These are phyloP conservation scores for Eidolon dupreanum DNA, from an alignment of 2,797 vertebrate genomes.

Conservation along the genomic window DNA sequence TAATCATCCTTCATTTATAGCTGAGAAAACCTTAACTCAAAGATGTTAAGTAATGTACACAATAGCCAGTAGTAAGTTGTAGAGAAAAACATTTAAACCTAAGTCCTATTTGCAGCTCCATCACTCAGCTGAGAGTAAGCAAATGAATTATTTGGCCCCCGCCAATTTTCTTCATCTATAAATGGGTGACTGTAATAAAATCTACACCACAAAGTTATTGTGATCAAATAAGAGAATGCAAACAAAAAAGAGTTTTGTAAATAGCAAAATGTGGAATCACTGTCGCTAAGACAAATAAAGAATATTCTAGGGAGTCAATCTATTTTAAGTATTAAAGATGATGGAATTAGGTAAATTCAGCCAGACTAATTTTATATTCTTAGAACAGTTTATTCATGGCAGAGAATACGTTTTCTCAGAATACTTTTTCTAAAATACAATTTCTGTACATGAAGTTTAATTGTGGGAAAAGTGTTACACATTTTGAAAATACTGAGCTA, in stretches of 20 bases:
- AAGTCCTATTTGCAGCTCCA: neutral
- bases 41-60: neutral
- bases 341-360: neutral
- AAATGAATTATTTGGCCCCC: neutral
- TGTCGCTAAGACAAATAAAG: neutral
- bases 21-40: neutral
- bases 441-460: neutral
- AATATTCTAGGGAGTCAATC: neutral
- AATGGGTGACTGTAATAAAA: neutral
- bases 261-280: neutral
- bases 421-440: neutral
- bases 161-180: neutral
- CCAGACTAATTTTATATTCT: neutral
- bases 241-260: neutral
- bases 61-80: neutral
- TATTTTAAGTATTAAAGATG: neutral
- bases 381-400: neutral
- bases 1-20: neutral
- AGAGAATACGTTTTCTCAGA: neutral
- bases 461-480: neutral
- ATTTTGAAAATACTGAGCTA: neutral
- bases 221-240: slow-evolving; percentile 2
- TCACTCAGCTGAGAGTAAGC: neutral
- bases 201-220: neutral
- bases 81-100: slow-evolving; percentile 22